Conservation (phyloP, 2,113 vertebrate genomes). For the Sebastes fasciatus region DNA sequence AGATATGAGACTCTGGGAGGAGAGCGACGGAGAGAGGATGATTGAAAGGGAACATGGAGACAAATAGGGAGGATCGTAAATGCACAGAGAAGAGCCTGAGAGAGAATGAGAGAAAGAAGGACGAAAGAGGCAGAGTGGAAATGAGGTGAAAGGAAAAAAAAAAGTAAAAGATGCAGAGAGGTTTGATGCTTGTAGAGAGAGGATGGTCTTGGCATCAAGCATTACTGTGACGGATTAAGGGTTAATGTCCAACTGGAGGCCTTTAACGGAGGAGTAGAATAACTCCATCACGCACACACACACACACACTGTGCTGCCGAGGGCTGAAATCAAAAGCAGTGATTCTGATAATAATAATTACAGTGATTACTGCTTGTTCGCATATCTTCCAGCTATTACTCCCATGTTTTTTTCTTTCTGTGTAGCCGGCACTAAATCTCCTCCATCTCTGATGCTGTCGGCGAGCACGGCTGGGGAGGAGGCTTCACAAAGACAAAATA, state of each 20-base stretch:
- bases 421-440: constrained; percentile 31
- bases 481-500: not conserved
- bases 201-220: constrained; percentile 18
- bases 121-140: not conserved
- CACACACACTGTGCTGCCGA: not conserved
- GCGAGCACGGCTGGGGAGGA: constrained; percentile 6
- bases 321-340: constrained; percentile 34
- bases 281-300: constrained; percentile 3
- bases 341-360: constrained; percentile 43
- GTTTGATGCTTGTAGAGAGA: constrained; percentile 8
- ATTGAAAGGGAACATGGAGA: constrained; percentile 32
- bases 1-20: constrained; percentile 24
- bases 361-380: constrained; percentile 36
- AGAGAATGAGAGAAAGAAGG: not conserved
- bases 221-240: constrained; percentile 46
- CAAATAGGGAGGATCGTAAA: constrained; percentile 26
- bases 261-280: not conserved
- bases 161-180: not conserved
- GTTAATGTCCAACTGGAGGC: constrained; percentile 28
- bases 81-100: not conserved
- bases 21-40: not conserved
- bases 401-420: not conserved
- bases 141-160: not conserved
- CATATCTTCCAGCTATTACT: constrained; percentile 35
- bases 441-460: constrained; percentile 5